Evolutionary conservation across 2,888 invertebrate genomes (phyloP).

Genomic region (Microdon myrmicae): DNA sequence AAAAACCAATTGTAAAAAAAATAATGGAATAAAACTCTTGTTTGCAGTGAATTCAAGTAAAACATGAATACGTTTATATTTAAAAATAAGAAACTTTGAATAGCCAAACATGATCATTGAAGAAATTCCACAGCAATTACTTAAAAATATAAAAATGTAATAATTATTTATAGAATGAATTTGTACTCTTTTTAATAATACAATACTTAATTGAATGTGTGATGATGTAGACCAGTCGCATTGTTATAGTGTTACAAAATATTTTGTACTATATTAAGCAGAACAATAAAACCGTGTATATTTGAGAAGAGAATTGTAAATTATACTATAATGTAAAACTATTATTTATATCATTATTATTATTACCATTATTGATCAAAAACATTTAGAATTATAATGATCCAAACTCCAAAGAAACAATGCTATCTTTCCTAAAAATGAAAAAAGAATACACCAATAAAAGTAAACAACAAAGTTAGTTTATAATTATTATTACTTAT

Average conservation of each 20-base stretch:
- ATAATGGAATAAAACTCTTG: no score
- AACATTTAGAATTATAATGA: constrained; percentile 36
- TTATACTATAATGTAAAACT: constrained; percentile 33
- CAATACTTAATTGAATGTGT: no score
- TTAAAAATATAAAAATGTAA: no score
- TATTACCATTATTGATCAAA: constrained; percentile 23
- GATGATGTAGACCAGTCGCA: constrained; percentile 7
- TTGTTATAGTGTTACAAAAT: constrained; percentile 31
- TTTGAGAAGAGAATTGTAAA: constrained; percentile 16
- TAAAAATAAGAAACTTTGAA: no score
- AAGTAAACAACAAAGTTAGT: constrained; percentile 23
- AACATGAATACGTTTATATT: no score
- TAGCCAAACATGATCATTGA: no score
- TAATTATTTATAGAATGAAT: no score
- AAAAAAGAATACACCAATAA: constrained; percentile 24
- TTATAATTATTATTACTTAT: no score
- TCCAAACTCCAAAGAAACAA: constrained; percentile 51
- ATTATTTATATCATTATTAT: constrained; percentile 27
- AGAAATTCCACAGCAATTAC: no score
- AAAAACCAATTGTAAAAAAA: no score
- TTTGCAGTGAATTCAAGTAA: no score
- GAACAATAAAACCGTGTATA: constrained; percentile 33
- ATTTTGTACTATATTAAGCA: constrained; percentile 34
- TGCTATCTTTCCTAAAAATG: constrained; percentile 44
- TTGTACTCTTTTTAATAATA: no score